Conservation (phyloP, 2,113 vertebrate species). For the Blennius ocellaris region DNA sequence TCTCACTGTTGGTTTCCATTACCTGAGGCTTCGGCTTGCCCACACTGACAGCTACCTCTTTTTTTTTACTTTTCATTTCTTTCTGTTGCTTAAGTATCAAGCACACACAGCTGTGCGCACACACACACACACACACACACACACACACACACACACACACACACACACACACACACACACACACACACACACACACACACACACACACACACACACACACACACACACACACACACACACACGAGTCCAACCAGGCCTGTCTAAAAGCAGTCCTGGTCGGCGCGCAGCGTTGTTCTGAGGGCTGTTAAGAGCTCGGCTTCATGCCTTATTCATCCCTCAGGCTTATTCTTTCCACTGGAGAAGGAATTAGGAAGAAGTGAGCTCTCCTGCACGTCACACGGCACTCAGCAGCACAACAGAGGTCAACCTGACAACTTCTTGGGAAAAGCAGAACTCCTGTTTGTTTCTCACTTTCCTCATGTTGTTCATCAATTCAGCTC, state of each 20-base stretch:
- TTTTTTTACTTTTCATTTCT: too few relatives aligned
- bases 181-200: constrained; percentile 15
- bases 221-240: constrained; percentile 16
- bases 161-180: not conserved
- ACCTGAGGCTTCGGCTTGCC: constrained; percentile 43
- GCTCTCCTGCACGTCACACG: constrained; percentile 20
- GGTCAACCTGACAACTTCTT: constrained; percentile 43
- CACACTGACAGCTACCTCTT: constrained; percentile 37
- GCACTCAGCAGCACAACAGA: constrained; percentile 31
- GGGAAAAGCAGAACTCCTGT: constrained; percentile 8
- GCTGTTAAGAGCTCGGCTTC: constrained; percentile 61
- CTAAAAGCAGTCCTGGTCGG: constrained; percentile 57
- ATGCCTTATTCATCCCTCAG: constrained; percentile 77
- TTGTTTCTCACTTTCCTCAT: not conserved
- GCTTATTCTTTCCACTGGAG: constrained; percentile 49
- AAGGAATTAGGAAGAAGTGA: constrained; percentile 42
- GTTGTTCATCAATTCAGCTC: not conserved
- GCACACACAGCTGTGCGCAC: not conserved
- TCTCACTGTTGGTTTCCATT: constrained; percentile 41
- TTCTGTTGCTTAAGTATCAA: too few relatives aligned
- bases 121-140: not conserved
- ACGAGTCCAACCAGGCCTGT: constrained; percentile 23
- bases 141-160: too few relatives aligned
- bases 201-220: constrained; percentile 2
- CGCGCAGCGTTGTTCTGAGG: constrained; percentile 49